phyloP scores from a whole-genome alignment of 2,888 invertebrate species.

The Eupelmus urozonus region DNA sequence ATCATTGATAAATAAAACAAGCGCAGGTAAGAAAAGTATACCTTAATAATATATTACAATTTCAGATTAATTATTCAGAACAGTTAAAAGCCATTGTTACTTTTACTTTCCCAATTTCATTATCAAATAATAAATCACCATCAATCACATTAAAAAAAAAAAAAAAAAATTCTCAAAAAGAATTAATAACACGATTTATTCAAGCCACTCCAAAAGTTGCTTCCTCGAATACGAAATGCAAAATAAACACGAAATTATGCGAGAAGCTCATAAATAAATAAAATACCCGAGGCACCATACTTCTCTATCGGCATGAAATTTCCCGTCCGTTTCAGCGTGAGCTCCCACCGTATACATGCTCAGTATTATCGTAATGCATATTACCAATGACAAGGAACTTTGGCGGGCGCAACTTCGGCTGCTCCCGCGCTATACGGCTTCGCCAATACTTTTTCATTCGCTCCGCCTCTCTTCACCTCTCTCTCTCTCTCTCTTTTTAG shows the following conservation, averaged over 20 bases:
- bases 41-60: too few species aligned
- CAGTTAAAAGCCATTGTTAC: too few species aligned
- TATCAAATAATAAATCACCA: too few species aligned
- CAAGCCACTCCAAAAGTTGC: too few species aligned
- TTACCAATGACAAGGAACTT: slow-evolving; percentile 53
- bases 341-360: slow-evolving; percentile 46
- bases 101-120: too few species aligned
- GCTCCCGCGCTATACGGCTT: too few species aligned
- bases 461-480: neutral
- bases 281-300: neutral
- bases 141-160: too few species aligned
- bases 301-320: neutral
- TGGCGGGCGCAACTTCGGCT: slow-evolving; percentile 24
- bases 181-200: too few species aligned
- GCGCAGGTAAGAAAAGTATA: too few species aligned
- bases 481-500: slow-evolving; percentile 5
- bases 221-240: neutral
- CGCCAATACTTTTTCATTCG: slow-evolving; percentile 3
- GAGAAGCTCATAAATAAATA: neutral
- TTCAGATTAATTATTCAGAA: too few species aligned
- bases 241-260: neutral
- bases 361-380: slow-evolving; percentile 46
- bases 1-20: too few species aligned
- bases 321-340: slow-evolving; percentile 13
- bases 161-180: too few species aligned